These are phyloP conservation scores for Dendronephthya gigantea DNA, from an alignment of 64 coral and sea anemone species.

Conservation along the genomic window DNA sequence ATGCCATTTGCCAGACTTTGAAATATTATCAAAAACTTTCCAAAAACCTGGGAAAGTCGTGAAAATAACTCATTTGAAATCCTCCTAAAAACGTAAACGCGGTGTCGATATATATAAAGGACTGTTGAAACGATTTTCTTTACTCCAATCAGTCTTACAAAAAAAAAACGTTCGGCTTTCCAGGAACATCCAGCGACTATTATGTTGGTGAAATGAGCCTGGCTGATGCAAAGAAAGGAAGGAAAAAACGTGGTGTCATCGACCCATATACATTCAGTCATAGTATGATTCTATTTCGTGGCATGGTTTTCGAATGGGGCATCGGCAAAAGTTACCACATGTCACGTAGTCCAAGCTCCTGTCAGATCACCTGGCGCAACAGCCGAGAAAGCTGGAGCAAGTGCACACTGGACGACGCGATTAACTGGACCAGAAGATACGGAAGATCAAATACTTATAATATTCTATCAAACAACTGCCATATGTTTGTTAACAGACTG, in stretches of 20 bases:
- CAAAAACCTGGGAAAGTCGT: no score
- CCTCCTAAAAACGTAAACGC: no score
- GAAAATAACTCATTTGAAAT: no score
- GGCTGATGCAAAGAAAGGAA: neutral
- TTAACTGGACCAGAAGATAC: neutral
- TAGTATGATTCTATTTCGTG: neutral
- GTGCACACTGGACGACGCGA: neutral
- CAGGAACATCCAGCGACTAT: neutral
- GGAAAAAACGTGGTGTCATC: neutral
- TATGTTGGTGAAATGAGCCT: neutral
- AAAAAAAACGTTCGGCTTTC: no score
- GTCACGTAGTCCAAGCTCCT: neutral
- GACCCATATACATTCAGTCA: neutral
- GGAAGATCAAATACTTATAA: neutral
- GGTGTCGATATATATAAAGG: no score
- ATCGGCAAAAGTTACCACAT: neutral
- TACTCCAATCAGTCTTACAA: no score
- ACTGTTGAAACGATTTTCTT: no score
- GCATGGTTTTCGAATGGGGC: neutral
- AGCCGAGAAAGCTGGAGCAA: neutral
- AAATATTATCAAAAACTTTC: no score
- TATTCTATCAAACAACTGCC: neutral
- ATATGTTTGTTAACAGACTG: neutral
- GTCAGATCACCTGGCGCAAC: neutral
- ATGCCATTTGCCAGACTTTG: no score